Evolutionary conservation across 2,888 invertebrate genomes (phyloP).

Genomic region (Drepanosiphum platanoidis): DNA sequence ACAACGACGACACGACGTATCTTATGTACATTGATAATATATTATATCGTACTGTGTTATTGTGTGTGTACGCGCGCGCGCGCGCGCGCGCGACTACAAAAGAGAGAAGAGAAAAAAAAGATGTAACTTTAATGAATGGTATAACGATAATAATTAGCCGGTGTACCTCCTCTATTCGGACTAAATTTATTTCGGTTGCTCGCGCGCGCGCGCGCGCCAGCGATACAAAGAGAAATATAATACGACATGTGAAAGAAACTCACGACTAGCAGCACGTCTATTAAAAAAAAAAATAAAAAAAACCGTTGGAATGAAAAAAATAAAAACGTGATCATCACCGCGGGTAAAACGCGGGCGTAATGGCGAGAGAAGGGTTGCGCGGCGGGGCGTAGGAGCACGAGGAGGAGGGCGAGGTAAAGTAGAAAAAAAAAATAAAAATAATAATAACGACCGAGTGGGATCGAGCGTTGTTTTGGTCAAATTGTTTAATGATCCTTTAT

Average conservation of each 20-base stretch:
- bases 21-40: no score
- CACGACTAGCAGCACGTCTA: slow-evolving; percentile 25
- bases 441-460: slow-evolving; percentile 26
- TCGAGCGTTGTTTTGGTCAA: slow-evolving; percentile 33
- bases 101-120: slow-evolving; percentile 32
- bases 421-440: slow-evolving; percentile 7
- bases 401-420: not conserved
- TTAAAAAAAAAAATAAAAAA: slow-evolving; percentile 16
- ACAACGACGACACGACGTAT: no score
- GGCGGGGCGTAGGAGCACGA: not conserved
- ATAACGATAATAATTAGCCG: slow-evolving; percentile 41
- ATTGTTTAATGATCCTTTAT: slow-evolving; percentile 40
- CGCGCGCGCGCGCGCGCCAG: slow-evolving; percentile 6
- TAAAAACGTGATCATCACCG: slow-evolving; percentile 48
- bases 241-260: slow-evolving; percentile 32
- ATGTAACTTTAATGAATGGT: slow-evolving; percentile 46
- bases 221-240: slow-evolving; percentile 29
- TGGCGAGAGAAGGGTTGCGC: not conserved
- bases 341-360: slow-evolving; percentile 13
- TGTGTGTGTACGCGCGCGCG: not conserved
- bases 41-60: no score
- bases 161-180: slow-evolving; percentile 41
- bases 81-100: not conserved
- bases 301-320: not conserved
- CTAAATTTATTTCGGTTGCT: slow-evolving; percentile 36